Evolutionary conservation across 2,113 vertebrate species (phyloP).

Genomic region (Albula goreensis): DNA sequence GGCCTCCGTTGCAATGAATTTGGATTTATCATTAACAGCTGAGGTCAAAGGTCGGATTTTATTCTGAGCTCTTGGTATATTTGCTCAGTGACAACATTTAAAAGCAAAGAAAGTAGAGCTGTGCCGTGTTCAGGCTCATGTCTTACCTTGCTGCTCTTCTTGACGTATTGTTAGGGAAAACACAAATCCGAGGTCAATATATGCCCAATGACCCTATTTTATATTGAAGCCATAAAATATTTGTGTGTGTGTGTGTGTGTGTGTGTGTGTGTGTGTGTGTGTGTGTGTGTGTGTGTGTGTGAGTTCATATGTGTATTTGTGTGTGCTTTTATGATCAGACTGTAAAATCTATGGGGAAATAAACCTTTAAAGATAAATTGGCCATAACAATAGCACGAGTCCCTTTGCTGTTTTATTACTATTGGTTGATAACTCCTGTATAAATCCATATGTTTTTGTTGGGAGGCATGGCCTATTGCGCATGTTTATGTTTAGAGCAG

Average conservation of each 20-base stretch:
- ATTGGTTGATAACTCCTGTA: not conserved
- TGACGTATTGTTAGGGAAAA: not conserved
- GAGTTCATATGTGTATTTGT: constrained; percentile 4
- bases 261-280: constrained; percentile 12
- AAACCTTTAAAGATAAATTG: not conserved
- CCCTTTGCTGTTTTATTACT: not conserved
- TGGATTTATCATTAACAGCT: not conserved
- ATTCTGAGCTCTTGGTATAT: not conserved
- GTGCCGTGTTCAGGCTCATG: not conserved
- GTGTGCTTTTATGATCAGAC: not conserved
- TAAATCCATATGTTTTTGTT: constrained; percentile 21
- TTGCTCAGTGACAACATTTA: not conserved
- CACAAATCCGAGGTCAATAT: not conserved
- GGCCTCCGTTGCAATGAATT: not conserved
- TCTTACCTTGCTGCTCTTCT: not conserved
- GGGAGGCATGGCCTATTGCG: too few species aligned
- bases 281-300: constrained; percentile 1
- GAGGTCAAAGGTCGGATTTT: not conserved
- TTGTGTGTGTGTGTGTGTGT: constrained; percentile 12
- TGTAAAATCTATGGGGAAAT: not conserved
- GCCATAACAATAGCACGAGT: not conserved
- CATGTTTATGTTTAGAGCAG: too few species aligned
- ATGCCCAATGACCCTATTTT: not conserved
- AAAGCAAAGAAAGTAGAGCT: not conserved
- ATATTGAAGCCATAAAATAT: not conserved